Conservation (phyloP, 2,797 vertebrate species). For the Rhinoraja longicauda region DNA sequence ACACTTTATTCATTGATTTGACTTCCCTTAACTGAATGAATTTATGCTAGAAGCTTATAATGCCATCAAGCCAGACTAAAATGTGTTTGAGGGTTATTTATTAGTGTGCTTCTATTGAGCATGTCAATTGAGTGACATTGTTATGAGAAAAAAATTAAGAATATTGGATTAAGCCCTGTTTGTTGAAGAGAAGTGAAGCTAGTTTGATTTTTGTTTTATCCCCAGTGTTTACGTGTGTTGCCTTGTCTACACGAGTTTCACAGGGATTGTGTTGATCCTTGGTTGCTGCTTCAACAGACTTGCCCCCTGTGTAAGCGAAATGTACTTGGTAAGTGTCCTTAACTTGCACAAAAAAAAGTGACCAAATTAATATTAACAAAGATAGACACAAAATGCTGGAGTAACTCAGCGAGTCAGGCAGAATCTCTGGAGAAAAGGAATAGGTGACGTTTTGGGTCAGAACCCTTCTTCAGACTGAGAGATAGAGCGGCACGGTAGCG, state of each 20-base stretch:
- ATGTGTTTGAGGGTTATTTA: not conserved
- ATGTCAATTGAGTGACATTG: not conserved
- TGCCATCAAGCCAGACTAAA: not conserved
- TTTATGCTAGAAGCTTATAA: not conserved
- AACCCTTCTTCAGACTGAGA: too few species aligned
- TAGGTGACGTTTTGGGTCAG: too few species aligned
- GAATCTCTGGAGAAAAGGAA: too few species aligned
- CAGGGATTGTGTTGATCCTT: slow-evolving; percentile 84
- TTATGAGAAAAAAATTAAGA: not conserved
- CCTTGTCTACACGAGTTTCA: slow-evolving; percentile 89
- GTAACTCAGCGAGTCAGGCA: too few species aligned
- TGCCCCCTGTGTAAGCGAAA: slow-evolving; percentile 90
- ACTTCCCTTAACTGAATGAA: not conserved
- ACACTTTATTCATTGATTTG: not conserved
- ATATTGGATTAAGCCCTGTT: not conserved
- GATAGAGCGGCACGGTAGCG: too few species aligned
- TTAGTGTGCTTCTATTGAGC: not conserved
- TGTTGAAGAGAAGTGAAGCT: not conserved
- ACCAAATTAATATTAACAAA: not conserved
- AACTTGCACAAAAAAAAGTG: not conserved
- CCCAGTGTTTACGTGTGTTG: slow-evolving; percentile 81
- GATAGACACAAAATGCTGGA: too few species aligned
- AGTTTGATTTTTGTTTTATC: not conserved
- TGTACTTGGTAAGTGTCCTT: slow-evolving; percentile 66
- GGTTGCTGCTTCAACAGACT: slow-evolving; percentile 86